These are phyloP conservation scores for Halocynthia roretzi DNA, from an alignment of 23 tunicate genomes.

Conservation along the genomic window DNA sequence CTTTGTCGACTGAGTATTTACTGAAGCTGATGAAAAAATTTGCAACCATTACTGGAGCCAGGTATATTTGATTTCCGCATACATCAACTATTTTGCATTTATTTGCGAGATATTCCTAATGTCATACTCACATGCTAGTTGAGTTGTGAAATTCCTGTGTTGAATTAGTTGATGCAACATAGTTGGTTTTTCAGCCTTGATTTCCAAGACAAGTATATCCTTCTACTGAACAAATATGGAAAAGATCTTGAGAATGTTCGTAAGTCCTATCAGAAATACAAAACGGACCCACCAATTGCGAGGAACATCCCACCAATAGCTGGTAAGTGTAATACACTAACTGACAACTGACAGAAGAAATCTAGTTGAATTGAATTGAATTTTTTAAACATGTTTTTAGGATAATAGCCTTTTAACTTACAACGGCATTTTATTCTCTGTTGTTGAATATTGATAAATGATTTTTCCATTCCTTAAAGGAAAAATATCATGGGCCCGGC, in stretches of 20 bases:
- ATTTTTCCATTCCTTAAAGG: constrained; percentile 21
- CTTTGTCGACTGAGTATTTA: constrained; percentile 62
- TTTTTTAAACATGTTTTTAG: background rate
- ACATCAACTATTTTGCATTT: background rate
- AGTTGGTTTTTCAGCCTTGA: constrained; percentile 49
- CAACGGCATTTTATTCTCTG: background rate
- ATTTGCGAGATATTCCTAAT: background rate
- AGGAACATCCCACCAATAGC: constrained; percentile 95
- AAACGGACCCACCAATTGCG: constrained; percentile 92
- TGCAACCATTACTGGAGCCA: constrained; percentile 49
- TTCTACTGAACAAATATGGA: constrained; percentile 56
- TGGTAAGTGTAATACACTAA: constrained; percentile 20
- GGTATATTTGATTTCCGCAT: constrained; percentile 14
- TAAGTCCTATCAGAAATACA: constrained; percentile 80
- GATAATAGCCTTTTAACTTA: background rate
- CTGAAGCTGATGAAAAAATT: constrained; percentile 62
- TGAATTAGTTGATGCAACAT: background rate
- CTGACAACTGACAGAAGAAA: no score
- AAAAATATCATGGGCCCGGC: constrained; percentile 89
- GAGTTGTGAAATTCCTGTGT: background rate
- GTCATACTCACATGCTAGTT: background rate
- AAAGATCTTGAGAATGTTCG: constrained; percentile 84
- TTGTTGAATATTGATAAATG: background rate
- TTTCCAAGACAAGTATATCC: constrained; percentile 60
- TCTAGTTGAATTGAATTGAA: background rate